Conservation (phyloP, 2,113 vertebrate species). For the Chrysemys picta region DNA sequence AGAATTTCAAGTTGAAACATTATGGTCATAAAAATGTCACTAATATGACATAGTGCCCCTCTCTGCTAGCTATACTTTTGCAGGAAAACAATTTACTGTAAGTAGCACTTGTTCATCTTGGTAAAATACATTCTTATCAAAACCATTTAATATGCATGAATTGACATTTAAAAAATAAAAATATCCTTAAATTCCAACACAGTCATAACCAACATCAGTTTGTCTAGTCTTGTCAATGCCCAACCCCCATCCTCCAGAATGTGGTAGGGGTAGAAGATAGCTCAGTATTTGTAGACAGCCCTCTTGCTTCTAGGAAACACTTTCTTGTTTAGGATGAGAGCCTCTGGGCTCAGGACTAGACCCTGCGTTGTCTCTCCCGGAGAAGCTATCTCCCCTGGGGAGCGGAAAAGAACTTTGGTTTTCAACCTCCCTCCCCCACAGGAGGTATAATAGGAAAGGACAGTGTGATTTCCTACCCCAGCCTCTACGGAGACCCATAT, state of each 20-base stretch:
- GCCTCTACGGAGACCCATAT: neutral
- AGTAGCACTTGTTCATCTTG: neutral
- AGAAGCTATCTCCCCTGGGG: neutral
- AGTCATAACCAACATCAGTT: neutral
- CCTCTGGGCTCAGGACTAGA: neutral
- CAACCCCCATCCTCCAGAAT: neutral
- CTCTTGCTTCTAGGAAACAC: neutral
- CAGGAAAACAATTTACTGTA: conserved; percentile 37
- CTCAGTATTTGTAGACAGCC: neutral
- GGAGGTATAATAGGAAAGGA: neutral
- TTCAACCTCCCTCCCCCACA: neutral
- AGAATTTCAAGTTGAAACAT: conserved; percentile 46
- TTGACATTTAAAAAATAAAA: neutral
- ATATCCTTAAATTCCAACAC: neutral
- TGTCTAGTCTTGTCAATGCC: neutral
- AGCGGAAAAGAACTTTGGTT: neutral
- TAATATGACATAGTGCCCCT: conserved; percentile 28
- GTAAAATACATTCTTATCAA: neutral
- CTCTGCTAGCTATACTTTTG: conserved; percentile 16
- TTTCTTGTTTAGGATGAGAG: neutral
- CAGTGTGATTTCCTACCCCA: neutral
- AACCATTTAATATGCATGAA: neutral
- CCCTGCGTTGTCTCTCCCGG: neutral
- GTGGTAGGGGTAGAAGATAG: neutral
- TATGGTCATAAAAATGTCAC: conserved; percentile 64